Evolutionary conservation across 2,113 vertebrate species (phyloP), one percentile per base, ranked within the genome.

Genomic region (Anser brachyrhynchus): DNA sequence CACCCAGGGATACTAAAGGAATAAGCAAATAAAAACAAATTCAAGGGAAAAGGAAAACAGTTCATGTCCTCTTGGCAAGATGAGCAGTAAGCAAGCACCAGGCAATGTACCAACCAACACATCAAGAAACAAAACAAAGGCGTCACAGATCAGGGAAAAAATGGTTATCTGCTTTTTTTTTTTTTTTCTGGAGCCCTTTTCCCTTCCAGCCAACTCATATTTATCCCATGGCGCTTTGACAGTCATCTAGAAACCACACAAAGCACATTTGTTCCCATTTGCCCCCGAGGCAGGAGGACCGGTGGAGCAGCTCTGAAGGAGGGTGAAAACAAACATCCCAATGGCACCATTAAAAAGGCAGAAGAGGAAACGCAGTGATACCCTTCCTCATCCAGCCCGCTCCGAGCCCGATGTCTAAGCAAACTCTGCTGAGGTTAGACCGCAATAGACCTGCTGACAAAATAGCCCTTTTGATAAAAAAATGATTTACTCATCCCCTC

Each of bases 241-340:
- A 96, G 92, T 77, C 90, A n/a, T 39, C 77, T 94, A 89, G 77
- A 96, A 96, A 96, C 84, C 87, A 95, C 92, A 98, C 98, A 98
- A 98, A 97, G 95, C 62, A 79, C 92, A 82, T 97, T 97, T 98
- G 98, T 97, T 97, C 89, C 92, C 78, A 39, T 86, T 93, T 59
- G 11, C 77, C 89, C 96, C 84, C 46, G 11, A 5, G 84, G 97
- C 92, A 21, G 79, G 59, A 95, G 55, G 43, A 91, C 75, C 6
- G 67, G 96, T 81, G 49, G 67, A 95, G 78, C 95, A 94, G 74
- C 92, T 94, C 87, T 44, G 76, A 88, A 78, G 78, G 4, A 77
- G 52, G 59, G 35, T 33, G 61, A 87, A 91, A 92, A 67, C 28
- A 28, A 65, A 35, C 0, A 3, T 55, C 69, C 61, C 8, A 4